These are phyloP conservation scores for Dione vanillae DNA, from an alignment of 2,888 invertebrate genomes.

Conservation along the genomic window DNA sequence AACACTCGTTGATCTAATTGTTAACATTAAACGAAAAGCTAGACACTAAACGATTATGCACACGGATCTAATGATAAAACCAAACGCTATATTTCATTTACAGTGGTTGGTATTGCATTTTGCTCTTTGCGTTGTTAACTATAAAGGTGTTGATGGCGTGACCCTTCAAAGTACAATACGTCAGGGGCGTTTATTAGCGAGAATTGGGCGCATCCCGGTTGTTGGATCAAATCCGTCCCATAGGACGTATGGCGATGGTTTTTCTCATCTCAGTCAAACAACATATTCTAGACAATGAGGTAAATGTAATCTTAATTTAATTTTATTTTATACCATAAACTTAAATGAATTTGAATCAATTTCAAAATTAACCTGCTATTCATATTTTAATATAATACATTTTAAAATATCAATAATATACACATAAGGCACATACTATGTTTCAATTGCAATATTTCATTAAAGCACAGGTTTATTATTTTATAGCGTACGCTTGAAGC, in stretches of 20 bases:
- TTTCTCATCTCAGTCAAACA: too few species aligned
- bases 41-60: slow-evolving; percentile 36
- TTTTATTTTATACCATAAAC: too few species aligned
- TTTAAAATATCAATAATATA: too few species aligned
- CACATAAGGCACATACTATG: too few species aligned
- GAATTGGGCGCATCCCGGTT: slow-evolving; percentile 84
- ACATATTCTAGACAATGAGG: too few species aligned
- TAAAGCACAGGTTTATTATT: not conserved
- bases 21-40: slow-evolving; percentile 34
- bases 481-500: not conserved
- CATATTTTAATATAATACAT: too few species aligned
- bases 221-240: slow-evolving; percentile 78
- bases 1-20: slow-evolving; percentile 1
- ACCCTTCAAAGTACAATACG: slow-evolving; percentile 67
- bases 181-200: slow-evolving; percentile 80
- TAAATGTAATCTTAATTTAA: too few species aligned
- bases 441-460: too few species aligned
- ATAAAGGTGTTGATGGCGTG: slow-evolving; percentile 60
- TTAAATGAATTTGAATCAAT: too few species aligned
- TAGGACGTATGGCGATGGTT: too few species aligned
- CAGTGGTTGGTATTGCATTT: slow-evolving; percentile 56
- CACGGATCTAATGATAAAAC: slow-evolving; percentile 34
- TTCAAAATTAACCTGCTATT: too few species aligned
- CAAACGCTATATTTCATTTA: slow-evolving; percentile 35
- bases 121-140: slow-evolving; percentile 60